Evolutionary conservation across 2,113 vertebrate genomes (phyloP), one percentile per base, ranked within the genome.

Genomic region (Cepphus grylle): DNA sequence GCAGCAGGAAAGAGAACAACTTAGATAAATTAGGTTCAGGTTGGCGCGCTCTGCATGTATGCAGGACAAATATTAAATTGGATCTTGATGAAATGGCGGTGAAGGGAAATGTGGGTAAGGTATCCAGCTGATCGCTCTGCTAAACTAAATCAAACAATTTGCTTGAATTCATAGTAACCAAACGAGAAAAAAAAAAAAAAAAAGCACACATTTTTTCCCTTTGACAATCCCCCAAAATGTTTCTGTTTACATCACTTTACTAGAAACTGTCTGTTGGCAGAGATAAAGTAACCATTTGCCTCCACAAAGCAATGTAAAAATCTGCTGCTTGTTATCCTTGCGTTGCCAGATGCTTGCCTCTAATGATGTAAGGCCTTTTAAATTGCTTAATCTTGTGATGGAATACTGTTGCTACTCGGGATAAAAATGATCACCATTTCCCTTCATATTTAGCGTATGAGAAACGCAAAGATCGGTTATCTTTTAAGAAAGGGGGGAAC

Each of bases 211-310:
- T 67, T 52, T 65, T 96, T 73, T 90, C 55, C 76, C 43, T 70
- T 93, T 95, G 80, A 96, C 93, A 94, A 79, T 86, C 83, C 34
- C 78, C 81, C 59, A 97, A 91, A 97, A 97, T 97, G 88, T 97
- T 97, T 96, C 96, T 93, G 59, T 97, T 97, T 97, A 96, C 79
- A 96, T 86, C 87, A 90, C 95, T 97, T 97, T 97, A 96, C 96
- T 97, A 86, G 88, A 94, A 97, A 96, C 95, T 94, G 94, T 96
- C 91, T 98, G 94, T 95, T 96, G 96, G 97, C 97, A 97, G 90
- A 97, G 97, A 97, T 98, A 97, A 97, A 97, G 90, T 96, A 98
- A 97, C 96, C 88, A 97, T 97, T 98, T 97, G 91, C 90, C 88
- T 97, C 76, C 84, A 96, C 73, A 98, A 97, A 97, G 93, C 65